Evolutionary conservation across 2,797 vertebrate genomes (phyloP), one percentile per base, ranked within the genome.

Genomic region (Centropyge bicolor): DNA sequence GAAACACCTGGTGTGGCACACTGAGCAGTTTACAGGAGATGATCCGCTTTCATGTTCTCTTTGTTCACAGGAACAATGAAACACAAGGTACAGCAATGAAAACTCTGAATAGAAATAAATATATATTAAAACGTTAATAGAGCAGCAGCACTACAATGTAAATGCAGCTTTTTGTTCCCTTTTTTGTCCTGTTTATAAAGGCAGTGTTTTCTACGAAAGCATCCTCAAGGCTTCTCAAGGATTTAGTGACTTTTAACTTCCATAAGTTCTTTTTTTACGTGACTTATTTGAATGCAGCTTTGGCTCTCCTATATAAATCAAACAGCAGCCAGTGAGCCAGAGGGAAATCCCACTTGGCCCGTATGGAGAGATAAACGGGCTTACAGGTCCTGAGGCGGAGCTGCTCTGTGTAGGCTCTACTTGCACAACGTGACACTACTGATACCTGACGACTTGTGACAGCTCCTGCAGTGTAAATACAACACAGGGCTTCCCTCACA

Each of bases 401-500:
- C 63, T 6, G 38, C 54, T 74, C 64, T 72, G 17, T 31, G 8
- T 12, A 49, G 63, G 62, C 11, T 20, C 8, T 20, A 7, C 62
- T 71, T 86, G 67, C 36, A 45, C 73, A 73, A 86, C 11, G 17
- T 74, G 85, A 86, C 31, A 57, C 38, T 14, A n/a, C 57, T 81
- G 68, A 86, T 45, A 38, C 62, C 48, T 45, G 76, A 76, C n/a
- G 64, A 70, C 46, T 54, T 76, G 72, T 64, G 71, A 80, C 85
- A 83, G 61, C 66, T 81, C 78, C 74, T 59, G 63, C 55, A 6
- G 36, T 24, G 54, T 52, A 74, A 60, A 77, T 10, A 79, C 70
- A 80, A 48, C 8, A 11, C 24, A 64, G 74, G 65, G 76, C 70
- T 79, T 83, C 55, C 70, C 63, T 78, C 41, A 2, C 43, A 41